Evolutionary conservation across 2,797 vertebrate species (phyloP), one percentile per base, ranked within the genome.

Genomic region (Hapalemur alaotrensis): DNA sequence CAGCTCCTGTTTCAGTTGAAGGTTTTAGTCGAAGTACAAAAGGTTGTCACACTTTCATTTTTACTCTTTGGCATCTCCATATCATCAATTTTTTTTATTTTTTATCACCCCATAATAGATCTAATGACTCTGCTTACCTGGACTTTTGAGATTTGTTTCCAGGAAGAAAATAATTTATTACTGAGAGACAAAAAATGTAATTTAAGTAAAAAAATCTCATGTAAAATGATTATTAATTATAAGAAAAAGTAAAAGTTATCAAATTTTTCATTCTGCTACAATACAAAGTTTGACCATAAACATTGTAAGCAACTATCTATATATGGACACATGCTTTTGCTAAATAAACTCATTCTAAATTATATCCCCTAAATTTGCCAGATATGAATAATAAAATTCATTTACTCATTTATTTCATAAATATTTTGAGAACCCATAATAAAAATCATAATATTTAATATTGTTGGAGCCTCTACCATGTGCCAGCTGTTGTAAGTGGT

Each of bases 251-350:
- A 3, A 75, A 93, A 13, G 7, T 69, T 95, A 79, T 84, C 57
- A 89, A 41, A 67, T 48, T 92, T 92, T 95, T 92, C 25, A 90
- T 92, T 93, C 67, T 80, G 85, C 38, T 28, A 69, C 59, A 96
- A 43, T 95, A 73, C 11, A 57, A 32, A 84, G 61, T 78, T 70
- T 84, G 38, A 91, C 57, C 54, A 83, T 17, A 96, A 28, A 89
- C 59, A 65, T 91, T 54, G 3, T 91, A 94, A 93, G 52, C 38
- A 84, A 63, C 13, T 63, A 32, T 48, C 38, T 54, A 32, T 93
- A 5, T 67, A 59, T 70, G 38, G 30, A 67, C 48, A 57, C 73
- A 46, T 12, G 7, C 50, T 85, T 90, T 87, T 91, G 67, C 79
- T 89, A 73, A 81, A 76, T 85, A 63, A 94, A 89, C 10, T 50